These are phyloP conservation scores for Phacellophora camtschatica DNA, from an alignment of 30 jellyfish, hydroid and myxozoan species.

Conservation along the genomic window DNA sequence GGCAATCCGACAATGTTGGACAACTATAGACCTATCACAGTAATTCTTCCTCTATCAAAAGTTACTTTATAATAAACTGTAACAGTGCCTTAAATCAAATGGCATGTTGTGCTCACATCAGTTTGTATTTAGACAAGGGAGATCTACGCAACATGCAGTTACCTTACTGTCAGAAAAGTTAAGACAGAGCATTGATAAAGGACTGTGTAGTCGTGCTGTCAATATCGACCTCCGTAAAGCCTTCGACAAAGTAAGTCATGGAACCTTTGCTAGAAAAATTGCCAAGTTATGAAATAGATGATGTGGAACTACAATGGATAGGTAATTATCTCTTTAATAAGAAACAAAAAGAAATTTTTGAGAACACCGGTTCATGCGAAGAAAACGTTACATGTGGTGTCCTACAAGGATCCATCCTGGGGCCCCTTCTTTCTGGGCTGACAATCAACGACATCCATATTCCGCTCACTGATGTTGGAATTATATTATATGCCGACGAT, in stretches of 20 bases:
- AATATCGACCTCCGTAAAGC: constrained; percentile 53
- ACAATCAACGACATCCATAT: too few species aligned
- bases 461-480: constrained; percentile 52
- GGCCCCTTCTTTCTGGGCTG: too few species aligned
- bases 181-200: constrained; percentile 70
- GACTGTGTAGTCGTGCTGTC: constrained; percentile 59
- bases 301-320: constrained; percentile 28
- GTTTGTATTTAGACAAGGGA: constrained; percentile 55
- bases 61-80: constrained; percentile 51
- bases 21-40: too few species aligned
- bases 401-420: too few species aligned
- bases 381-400: too few species aligned
- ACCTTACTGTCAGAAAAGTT: constrained; percentile 32
- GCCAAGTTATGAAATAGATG: constrained; percentile 32
- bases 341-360: constrained; percentile 29
- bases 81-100: constrained; percentile 44
- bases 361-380: constrained; percentile 13
- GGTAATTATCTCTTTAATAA: constrained; percentile 38
- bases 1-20: too few species aligned
- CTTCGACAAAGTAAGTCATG: constrained; percentile 50
- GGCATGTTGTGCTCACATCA: constrained; percentile 50
- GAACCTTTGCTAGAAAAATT: constrained; percentile 34
- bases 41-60: too few species aligned
- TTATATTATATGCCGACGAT: not conserved
- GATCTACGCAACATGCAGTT: constrained; percentile 68